Percentiles rank a stretch among this genome's conserved stretches.
Conservation (phyloP, 2,888 invertebrate genomes). For the Agrotis ipsilon region DNA sequence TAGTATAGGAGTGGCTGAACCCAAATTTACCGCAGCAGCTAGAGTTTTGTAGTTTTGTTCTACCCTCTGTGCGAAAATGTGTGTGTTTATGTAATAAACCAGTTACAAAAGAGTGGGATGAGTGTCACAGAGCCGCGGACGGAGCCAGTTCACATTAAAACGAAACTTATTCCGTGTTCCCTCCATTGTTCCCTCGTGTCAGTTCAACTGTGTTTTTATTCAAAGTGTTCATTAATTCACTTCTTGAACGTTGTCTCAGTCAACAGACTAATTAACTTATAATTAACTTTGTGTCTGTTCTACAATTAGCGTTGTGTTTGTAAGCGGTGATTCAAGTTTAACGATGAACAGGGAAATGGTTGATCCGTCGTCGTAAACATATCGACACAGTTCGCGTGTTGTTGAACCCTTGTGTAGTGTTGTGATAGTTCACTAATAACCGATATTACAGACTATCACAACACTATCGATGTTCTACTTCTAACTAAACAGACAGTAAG, state of each 20-base stretch:
- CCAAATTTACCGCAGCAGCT: not conserved
- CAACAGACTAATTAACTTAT: constrained; percentile 35
- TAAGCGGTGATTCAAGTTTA: constrained; percentile 29
- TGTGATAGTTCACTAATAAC: constrained; percentile 11
- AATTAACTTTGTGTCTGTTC: constrained; percentile 33
- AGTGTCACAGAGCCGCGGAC: not conserved
- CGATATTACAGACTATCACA: not conserved
- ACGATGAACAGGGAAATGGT: not conserved
- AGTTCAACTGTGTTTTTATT: constrained; percentile 32
- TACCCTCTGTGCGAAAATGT: not conserved
- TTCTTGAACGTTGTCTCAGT: constrained; percentile 25
- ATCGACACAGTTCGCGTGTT: constrained; percentile 3
- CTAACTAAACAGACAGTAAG: not conserved
- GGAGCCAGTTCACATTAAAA: not conserved
- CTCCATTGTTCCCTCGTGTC: not conserved
- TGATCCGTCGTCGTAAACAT: constrained; percentile 12
- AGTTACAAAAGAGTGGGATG: no score
- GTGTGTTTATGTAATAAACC: not conserved
- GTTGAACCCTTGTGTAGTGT: not conserved
- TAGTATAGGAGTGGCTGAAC: no score
- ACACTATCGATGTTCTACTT: constrained; percentile 13
- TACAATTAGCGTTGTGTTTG: constrained; percentile 37
- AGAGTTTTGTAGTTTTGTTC: no score
- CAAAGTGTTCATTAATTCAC: constrained; percentile 28
- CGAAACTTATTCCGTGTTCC: not conserved